These are phyloP conservation scores for Ophraella communa DNA, from an alignment of 2,888 invertebrate genomes.

Conservation along the genomic window DNA sequence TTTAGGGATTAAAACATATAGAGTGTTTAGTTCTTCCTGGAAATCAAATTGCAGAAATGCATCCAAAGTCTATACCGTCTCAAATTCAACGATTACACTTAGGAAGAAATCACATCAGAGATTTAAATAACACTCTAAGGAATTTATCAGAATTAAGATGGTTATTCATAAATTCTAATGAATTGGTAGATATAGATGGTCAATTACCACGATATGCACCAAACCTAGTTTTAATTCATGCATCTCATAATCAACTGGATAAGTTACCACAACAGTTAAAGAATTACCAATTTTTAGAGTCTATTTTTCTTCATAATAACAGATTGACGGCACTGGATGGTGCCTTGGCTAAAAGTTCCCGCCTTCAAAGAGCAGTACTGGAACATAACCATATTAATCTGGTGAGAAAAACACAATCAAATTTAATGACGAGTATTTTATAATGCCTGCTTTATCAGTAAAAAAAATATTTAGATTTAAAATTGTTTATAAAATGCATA, in stretches of 20 bases:
- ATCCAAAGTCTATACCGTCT: constrained; percentile 73
- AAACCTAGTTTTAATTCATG: constrained; percentile 73
- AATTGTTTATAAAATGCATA: too few relatives aligned
- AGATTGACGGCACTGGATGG: constrained; percentile 74
- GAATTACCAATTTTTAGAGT: constrained; percentile 72
- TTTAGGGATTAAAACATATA: constrained; percentile 66
- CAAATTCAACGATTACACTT: constrained; percentile 74
- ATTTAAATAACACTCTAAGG: constrained; percentile 79
- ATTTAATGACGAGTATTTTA: background rate
- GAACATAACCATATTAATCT: constrained; percentile 77
- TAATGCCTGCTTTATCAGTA: background rate
- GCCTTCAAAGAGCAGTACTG: constrained; percentile 71
- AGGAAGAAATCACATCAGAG: constrained; percentile 75
- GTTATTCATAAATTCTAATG: constrained; percentile 80
- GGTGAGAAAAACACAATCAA: constrained; percentile 60
- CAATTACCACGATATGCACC: constrained; percentile 75
- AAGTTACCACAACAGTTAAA: constrained; percentile 75
- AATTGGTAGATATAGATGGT: constrained; percentile 75
- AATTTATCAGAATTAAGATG: constrained; percentile 76
- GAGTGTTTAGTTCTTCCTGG: constrained; percentile 76
- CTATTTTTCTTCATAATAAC: constrained; percentile 76
- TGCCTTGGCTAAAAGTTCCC: constrained; percentile 72
- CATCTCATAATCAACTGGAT: constrained; percentile 74
- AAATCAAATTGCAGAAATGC: constrained; percentile 76
- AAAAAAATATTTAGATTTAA: too few relatives aligned